Percentiles rank a stretch among this genome's conserved stretches.
Conservation (phyloP, 1,140 invertebrate species). For the Lanistes nyassanus region DNA sequence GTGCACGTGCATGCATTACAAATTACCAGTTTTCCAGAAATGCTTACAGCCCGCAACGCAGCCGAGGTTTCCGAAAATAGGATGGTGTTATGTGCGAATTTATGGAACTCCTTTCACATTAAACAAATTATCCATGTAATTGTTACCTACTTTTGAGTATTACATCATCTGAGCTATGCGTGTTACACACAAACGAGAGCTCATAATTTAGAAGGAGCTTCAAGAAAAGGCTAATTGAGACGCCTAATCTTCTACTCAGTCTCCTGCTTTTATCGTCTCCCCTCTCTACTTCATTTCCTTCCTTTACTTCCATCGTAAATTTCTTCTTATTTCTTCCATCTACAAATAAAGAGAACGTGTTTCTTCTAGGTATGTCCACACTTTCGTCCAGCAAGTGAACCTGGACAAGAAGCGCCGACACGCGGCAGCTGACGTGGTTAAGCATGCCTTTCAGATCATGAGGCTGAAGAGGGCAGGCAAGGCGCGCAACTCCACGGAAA, state of each 20-base stretch:
- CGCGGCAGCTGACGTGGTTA: conserved; percentile 55
- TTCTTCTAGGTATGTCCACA: conserved; percentile 47
- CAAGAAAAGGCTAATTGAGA: no score
- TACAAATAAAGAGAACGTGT: neutral
- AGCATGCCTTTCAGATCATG: conserved; percentile 51
- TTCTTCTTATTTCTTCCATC: neutral
- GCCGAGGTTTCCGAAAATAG: no score
- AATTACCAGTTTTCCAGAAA: no score
- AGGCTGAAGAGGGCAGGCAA: conserved; percentile 37
- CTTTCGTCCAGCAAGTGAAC: conserved; percentile 55
- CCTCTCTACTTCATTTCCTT: neutral
- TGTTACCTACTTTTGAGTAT: no score
- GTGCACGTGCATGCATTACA: no score
- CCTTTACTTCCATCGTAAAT: neutral
- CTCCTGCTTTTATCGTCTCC: conserved; percentile 8
- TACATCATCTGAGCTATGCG: no score
- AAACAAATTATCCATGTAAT: no score
- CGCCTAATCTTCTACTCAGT: conserved; percentile 15
- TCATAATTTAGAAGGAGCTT: no score
- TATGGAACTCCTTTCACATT: no score
- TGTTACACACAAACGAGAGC: no score
- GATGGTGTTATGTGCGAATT: no score
- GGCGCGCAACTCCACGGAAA: conserved; percentile 25
- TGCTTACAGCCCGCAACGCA: no score
- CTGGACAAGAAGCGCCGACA: conserved; percentile 52